phyloP scores from a whole-genome alignment of 2,888 invertebrate genomes.

The Bimastos eiseni region DNA sequence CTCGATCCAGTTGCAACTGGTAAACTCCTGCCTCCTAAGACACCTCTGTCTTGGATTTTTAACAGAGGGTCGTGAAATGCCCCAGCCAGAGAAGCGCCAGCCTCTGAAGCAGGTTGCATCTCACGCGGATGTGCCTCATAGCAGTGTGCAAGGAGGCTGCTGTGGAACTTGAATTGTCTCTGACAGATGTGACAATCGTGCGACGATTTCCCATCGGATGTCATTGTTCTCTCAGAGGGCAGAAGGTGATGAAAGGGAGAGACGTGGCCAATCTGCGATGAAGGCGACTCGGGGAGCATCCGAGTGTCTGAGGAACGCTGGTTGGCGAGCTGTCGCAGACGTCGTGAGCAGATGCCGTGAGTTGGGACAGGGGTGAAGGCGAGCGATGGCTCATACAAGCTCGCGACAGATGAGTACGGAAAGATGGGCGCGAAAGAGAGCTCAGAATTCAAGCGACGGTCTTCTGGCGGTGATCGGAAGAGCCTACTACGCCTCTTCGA shows the following conservation, averaged over 20 bases:
- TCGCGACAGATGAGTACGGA: not conserved
- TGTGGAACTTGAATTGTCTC: slow-evolving; percentile 20
- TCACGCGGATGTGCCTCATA: slow-evolving; percentile 10
- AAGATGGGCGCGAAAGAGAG: slow-evolving; percentile 3
- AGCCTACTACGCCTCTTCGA: not conserved
- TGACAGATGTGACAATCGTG: not conserved
- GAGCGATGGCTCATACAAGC: not conserved
- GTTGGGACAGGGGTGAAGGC: slow-evolving; percentile 20
- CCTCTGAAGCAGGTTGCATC: not conserved
- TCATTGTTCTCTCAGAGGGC: not conserved
- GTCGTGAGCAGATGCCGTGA: slow-evolving; percentile 8
- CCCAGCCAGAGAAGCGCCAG: not conserved
- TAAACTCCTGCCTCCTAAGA: not conserved
- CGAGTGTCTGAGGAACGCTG: slow-evolving; percentile 18
- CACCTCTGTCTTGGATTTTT: not conserved
- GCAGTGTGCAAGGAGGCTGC: not conserved
- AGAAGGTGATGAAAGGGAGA: not conserved
- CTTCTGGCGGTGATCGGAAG: not conserved
- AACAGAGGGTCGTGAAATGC: not conserved
- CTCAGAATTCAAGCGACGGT: slow-evolving; percentile 5
- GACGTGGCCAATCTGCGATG: not conserved
- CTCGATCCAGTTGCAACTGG: not conserved
- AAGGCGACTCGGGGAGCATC: not conserved
- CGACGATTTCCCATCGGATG: not conserved
- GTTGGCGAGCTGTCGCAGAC: slow-evolving; percentile 14